Conservation (phyloP, 1,140 invertebrate species). For the Chironomus tepperi region DNA sequence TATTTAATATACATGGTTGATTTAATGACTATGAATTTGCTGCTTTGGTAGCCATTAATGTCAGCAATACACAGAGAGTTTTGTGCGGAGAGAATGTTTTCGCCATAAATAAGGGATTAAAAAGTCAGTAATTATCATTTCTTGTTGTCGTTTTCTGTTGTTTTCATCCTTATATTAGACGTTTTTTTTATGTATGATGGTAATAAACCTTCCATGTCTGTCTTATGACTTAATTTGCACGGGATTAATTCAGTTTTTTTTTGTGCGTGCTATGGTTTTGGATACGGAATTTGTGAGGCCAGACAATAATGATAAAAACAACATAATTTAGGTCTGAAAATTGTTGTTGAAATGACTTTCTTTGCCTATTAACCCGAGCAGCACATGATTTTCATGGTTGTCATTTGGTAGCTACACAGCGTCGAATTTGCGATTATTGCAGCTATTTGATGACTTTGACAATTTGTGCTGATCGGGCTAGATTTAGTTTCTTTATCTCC, state of each 20-base stretch:
- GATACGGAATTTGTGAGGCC: background rate
- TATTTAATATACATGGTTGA: background rate
- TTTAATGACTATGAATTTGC: background rate
- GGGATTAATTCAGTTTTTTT: background rate
- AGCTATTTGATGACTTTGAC: too few species aligned
- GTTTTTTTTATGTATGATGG: background rate
- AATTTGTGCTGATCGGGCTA: background rate
- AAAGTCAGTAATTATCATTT: conserved; percentile 4
- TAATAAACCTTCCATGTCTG: background rate
- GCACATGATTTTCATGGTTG: too few species aligned
- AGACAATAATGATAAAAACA: background rate
- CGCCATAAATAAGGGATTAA: background rate
- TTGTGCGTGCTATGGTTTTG: background rate
- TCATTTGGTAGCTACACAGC: too few species aligned
- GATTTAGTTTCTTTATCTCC: background rate
- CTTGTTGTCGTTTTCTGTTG: background rate
- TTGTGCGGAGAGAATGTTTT: background rate
- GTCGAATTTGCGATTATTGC: too few species aligned
- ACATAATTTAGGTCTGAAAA: background rate
- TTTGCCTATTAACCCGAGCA: too few species aligned
- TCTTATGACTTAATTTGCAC: conserved; percentile 1
- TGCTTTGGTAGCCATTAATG: background rate
- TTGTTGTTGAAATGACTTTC: too few species aligned
- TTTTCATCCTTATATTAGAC: too few species aligned
- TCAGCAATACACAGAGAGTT: background rate